Conservation (phyloP, 2,888 invertebrate genomes). For the Endotricha flammealis region DNA sequence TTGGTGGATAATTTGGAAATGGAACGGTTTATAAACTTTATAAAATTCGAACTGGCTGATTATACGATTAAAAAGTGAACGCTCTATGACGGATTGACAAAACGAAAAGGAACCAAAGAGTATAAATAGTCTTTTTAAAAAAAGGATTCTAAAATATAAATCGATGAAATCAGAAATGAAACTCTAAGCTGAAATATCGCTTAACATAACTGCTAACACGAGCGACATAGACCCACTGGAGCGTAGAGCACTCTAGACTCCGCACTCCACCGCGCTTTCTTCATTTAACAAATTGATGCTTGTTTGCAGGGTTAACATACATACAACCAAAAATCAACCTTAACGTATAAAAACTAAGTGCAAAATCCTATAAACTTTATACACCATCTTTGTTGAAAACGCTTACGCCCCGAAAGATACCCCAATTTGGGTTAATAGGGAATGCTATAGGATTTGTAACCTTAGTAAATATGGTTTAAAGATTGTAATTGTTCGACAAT, state of each 20-base stretch:
- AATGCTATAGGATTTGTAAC: slow-evolving; percentile 54
- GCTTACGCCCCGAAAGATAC: slow-evolving; percentile 71
- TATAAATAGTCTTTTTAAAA: too few species aligned
- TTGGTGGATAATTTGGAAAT: background rate
- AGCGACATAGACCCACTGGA: slow-evolving; percentile 41
- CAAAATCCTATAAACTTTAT: slow-evolving; percentile 34
- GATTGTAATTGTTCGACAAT: slow-evolving; percentile 48
- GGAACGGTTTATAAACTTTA: too few species aligned
- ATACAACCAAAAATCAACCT: slow-evolving; percentile 33
- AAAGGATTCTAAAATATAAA: too few species aligned
- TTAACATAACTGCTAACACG: slow-evolving; percentile 50
- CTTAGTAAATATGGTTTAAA: slow-evolving; percentile 52
- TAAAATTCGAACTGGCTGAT: too few species aligned
- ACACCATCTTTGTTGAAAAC: slow-evolving; percentile 7
- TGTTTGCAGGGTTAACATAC: slow-evolving; percentile 32
- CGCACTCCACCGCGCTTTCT: slow-evolving; percentile 70
- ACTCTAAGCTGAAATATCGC: slow-evolving; percentile 27
- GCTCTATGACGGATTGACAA: too few species aligned
- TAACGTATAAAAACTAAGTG: slow-evolving; percentile 34
- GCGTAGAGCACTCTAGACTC: too few species aligned
- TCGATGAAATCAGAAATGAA: too few species aligned
- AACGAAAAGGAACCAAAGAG: too few species aligned
- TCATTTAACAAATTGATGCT: slow-evolving; percentile 76
- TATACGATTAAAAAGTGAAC: too few species aligned
- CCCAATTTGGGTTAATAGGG: slow-evolving; percentile 51